Base-by-base conservation (phyloP, 2,888 invertebrate species). In the Cataglyphis cursor region DNA sequence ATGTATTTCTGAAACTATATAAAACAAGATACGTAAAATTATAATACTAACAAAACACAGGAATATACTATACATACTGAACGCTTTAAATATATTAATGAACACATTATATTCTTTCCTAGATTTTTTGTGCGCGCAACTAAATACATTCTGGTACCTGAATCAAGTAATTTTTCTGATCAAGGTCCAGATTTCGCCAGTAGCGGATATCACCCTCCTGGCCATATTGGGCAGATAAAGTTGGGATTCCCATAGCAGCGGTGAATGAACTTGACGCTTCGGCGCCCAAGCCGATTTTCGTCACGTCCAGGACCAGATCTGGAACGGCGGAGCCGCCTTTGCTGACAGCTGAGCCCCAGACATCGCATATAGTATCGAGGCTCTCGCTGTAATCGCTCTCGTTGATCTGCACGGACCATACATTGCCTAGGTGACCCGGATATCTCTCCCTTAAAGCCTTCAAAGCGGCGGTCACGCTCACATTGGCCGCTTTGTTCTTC, bases 221-320 rank as follows among this genome's bases (percentile, higher is more conserved):
- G 0, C 98, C 98, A 92, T 97, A 98, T 9, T 98, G 98, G 0
- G 97, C 97, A 83, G 97, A 97, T 65, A 98, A 96, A 0, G 98
- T 98, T 0, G 98, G 98, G 88, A 98, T 93, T 0, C 96, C 97
- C 81, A 98, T 94, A 0, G 98, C 97, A 24, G 97, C 96, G 3
- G 97, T 97, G 93, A 98, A 97, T 0, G 98, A 97, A 94, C 98
- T 98, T 3, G 98, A 97, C 0, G 97, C 97, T 95, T 98, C 98
- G 0, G 98, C 98, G 21, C 97, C 97, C 48, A 97, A 96, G 3
- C 98, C 98, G 5, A 97, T 96, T 95, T 97, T 97, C 0, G 98
- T 98, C 28, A 97, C 97, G 94, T 98, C 98, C 87, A 98, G 95
- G 8, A 98, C 96, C 18, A 98, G 95, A 94, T 98, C 97, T 0